A percentile compares a stretch with the other conserved stretches of the same genome.
Conservation (phyloP, 2,888 invertebrate species). For the Dicranocentrus wangi region DNA sequence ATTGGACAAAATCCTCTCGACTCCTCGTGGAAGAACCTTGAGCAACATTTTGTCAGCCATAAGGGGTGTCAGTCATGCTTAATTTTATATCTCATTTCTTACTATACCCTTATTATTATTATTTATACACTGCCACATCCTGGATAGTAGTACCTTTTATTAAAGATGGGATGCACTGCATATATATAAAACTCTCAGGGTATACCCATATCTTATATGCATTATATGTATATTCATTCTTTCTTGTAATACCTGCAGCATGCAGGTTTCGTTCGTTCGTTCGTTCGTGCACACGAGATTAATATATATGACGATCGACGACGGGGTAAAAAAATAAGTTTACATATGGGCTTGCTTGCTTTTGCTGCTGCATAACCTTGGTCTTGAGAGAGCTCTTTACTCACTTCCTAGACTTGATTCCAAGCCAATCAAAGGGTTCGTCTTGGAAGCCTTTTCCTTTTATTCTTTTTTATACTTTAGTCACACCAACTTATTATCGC, state of each 20-base stretch:
- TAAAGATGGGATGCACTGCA: conserved; percentile 8
- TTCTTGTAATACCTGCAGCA: conserved; percentile 6
- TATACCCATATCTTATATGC: conserved; percentile 24
- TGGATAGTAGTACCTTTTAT: conserved; percentile 36
- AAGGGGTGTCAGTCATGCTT: conserved; percentile 67
- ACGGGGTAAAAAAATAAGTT: too few species aligned
- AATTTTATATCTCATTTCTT: conserved; percentile 43
- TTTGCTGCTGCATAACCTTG: conserved; percentile 58
- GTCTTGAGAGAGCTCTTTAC: conserved; percentile 60
- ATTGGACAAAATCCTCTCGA: conserved; percentile 71
- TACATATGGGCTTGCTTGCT: too few species aligned
- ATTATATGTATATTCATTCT: conserved; percentile 41
- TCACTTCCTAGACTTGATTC: conserved; percentile 65
- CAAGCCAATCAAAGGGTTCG: conserved; percentile 66
- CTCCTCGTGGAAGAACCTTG: conserved; percentile 70
- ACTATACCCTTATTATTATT: conserved; percentile 17
- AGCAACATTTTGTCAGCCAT: conserved; percentile 67
- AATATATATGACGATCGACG: conserved; percentile 39
- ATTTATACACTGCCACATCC: conserved; percentile 42
- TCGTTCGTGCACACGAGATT: conserved; percentile 35
- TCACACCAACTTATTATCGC: conserved; percentile 65
- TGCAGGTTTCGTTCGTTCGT: not conserved
- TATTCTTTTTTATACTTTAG: conserved; percentile 56
- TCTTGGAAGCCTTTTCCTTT: conserved; percentile 64
- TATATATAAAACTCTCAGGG: conserved; percentile 41